Evolutionary conservation across 1,140 invertebrate genomes (phyloP), one percentile per base, ranked within the genome.

Genomic region (Hyles euphorbiae): DNA sequence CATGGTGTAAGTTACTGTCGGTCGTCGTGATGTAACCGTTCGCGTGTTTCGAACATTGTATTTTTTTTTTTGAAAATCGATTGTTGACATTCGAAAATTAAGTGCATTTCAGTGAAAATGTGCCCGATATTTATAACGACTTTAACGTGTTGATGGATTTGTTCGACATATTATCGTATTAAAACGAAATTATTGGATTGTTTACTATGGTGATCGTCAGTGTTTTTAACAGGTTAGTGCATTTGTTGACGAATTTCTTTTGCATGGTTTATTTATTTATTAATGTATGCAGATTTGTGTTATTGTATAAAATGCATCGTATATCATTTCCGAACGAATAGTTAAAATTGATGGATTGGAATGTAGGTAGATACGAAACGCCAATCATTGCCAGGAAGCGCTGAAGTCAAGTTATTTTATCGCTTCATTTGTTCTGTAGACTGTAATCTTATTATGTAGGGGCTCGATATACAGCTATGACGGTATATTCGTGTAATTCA

Each of bases 141-240:
- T 68, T 44, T 65, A 51, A 44, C 36, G 58, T 65, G 66, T 68
- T 76, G 59, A 74, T 70, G 67, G 63, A 80, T 78, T 72, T 65
- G 74, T 44, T 47, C 36, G 6, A 33, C 6, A 43, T 10, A 43
- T 10, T 34, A 56, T 46, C 32, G 70, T 68, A 67, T 64, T 53
- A 63, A 22, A 22, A 65, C 62, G 56, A 70, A 61, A 65, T 55
- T 48, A 57, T 65, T 78, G 82, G 81, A 83, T 83, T 82, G 66
- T 79, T 77, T 77, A 86, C 70, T 80, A 88, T 88, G 85, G 85
- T 88, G 66, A 88, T 88, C 69, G 85, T 88, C 71, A 77, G 84
- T 66, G 84, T 88, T 69, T 88, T 88, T 78, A 88, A 81, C 74
- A 84, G 84, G 84, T 86, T 63, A 76, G 80, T 79, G 44, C 11